Percentiles rank a stretch among this genome's conserved stretches.
Conservation (phyloP, 2,888 invertebrate genomes). For the Pterostichus madidus region DNA sequence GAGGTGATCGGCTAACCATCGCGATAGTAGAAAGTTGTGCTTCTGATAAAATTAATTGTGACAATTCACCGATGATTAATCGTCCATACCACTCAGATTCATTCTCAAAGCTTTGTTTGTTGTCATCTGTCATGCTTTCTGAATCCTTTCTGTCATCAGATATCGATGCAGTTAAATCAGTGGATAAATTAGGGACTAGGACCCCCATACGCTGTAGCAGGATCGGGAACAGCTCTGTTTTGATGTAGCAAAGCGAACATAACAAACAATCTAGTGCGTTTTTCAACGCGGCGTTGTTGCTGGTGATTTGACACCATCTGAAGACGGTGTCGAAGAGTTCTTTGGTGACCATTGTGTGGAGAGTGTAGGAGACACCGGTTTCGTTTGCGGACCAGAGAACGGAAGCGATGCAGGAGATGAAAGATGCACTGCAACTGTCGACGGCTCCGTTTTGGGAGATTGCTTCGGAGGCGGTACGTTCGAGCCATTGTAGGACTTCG, state of each 20-base stretch:
- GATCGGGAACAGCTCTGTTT: slow-evolving; percentile 87
- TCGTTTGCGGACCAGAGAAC: slow-evolving; percentile 88
- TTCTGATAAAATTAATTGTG: slow-evolving; percentile 80
- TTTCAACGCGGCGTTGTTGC: slow-evolving; percentile 87
- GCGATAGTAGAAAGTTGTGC: slow-evolving; percentile 88
- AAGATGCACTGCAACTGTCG: slow-evolving; percentile 78
- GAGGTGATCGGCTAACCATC: slow-evolving; percentile 89
- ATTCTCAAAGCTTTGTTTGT: slow-evolving; percentile 79
- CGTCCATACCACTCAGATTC: slow-evolving; percentile 81
- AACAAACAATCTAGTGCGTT: slow-evolving; percentile 91
- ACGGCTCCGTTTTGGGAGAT: slow-evolving; percentile 73
- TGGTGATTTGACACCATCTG: slow-evolving; percentile 87
- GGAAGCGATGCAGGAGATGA: slow-evolving; percentile 89
- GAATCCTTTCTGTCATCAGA: slow-evolving; percentile 81
- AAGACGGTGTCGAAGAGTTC: slow-evolving; percentile 89
- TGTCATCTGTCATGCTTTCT: slow-evolving; percentile 85
- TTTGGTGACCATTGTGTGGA: slow-evolving; percentile 84
- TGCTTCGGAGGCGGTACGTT: slow-evolving; percentile 79
- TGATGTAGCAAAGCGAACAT: slow-evolving; percentile 92
- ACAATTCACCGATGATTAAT: slow-evolving; percentile 80
- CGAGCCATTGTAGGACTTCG: slow-evolving; percentile 87
- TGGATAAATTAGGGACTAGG: slow-evolving; percentile 78
- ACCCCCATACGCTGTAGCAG: slow-evolving; percentile 87
- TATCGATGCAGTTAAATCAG: slow-evolving; percentile 79
- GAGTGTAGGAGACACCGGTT: slow-evolving; percentile 81